phyloP scores from a whole-genome alignment of 2,113 vertebrate species.

The Limanda limanda region DNA sequence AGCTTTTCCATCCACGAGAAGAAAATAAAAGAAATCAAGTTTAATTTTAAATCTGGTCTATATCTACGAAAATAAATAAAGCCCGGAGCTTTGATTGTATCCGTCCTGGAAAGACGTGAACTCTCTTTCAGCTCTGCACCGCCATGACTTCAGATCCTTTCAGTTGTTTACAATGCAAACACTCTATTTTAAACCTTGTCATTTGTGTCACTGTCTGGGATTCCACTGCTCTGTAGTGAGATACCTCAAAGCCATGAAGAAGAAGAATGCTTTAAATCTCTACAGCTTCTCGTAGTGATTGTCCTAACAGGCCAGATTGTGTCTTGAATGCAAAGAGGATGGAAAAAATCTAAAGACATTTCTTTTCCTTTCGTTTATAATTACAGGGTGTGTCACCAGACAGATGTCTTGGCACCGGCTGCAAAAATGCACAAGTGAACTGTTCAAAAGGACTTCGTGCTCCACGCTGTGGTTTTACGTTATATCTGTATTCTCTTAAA shows the following conservation, averaged over 20 bases:
- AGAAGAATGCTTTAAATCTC: neutral
- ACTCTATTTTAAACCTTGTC: conserved; percentile 4
- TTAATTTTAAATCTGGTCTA: conserved; percentile 40
- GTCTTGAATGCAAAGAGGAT: conserved; percentile 50
- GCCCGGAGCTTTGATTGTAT: conserved; percentile 22
- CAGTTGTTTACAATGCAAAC: too few species aligned
- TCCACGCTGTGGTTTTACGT: conserved; percentile 64
- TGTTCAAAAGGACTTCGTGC: conserved; percentile 67
- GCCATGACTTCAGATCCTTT: too few species aligned
- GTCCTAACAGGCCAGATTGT: conserved; percentile 48
- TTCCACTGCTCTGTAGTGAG: neutral
- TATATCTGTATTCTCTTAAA: conserved; percentile 74
- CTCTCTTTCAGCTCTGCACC: neutral
- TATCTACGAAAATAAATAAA: conserved; percentile 35
- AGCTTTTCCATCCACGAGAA: conserved; percentile 23
- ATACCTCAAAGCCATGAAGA: neutral
- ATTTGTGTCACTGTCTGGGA: neutral
- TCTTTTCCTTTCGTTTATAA: conserved; percentile 84
- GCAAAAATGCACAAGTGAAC: conserved; percentile 72
- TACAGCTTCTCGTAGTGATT: conserved; percentile 26
- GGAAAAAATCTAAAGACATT: conserved; percentile 81
- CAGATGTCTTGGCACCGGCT: conserved; percentile 85
- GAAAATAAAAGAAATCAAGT: neutral
- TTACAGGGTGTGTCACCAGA: conserved; percentile 86
- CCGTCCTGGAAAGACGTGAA: conserved; percentile 9